These are phyloP conservation scores for Antheraea yamamai DNA, from an alignment of 2,888 invertebrate species.

Conservation along the genomic window DNA sequence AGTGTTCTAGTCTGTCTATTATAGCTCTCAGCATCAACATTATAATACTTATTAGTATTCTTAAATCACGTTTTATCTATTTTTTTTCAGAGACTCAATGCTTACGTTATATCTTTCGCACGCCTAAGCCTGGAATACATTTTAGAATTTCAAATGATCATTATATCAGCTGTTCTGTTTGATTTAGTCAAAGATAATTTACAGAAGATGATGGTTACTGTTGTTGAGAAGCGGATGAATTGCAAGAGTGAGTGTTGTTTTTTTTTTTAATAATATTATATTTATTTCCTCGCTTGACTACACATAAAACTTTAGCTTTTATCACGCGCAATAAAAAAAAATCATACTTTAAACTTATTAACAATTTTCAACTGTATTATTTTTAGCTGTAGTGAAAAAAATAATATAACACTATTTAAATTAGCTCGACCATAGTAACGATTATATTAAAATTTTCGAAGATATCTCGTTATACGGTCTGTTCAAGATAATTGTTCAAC, in stretches of 20 bases:
- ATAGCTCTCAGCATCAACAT: background rate
- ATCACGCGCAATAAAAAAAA: too few species aligned
- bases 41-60: background rate
- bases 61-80: background rate
- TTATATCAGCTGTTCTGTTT: background rate
- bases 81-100: background rate
- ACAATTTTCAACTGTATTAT: too few species aligned
- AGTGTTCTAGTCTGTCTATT: background rate
- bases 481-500: too few species aligned
- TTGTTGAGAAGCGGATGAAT: background rate
- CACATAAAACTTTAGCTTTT: too few species aligned
- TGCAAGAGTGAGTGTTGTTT: background rate
- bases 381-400: too few species aligned
- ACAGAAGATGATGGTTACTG: background rate
- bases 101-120: background rate
- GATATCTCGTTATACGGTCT: too few species aligned
- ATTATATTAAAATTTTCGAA: too few species aligned
- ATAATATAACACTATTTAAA: too few species aligned
- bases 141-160: background rate
- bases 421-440: too few species aligned
- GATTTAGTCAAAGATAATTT: conserved; percentile 3
- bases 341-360: too few species aligned
- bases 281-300: background rate
- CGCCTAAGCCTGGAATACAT: background rate
- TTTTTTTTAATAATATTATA: background rate